Evolutionary conservation across 2,797 vertebrate species (phyloP).

Genomic region (Valencia hispanica): DNA sequence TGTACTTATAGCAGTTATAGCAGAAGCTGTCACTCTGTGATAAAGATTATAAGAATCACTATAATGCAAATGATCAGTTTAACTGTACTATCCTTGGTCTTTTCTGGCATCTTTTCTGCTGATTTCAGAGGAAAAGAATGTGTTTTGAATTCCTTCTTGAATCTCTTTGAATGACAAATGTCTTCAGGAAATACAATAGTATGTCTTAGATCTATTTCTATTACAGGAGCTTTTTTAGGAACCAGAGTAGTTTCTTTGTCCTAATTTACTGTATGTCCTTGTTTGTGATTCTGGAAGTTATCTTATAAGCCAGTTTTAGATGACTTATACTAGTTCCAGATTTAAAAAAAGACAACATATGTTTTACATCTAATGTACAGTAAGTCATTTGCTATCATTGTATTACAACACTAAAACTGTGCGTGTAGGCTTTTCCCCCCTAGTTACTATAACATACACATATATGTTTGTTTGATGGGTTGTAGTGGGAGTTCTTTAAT

Average conservation of each 20-base stretch:
- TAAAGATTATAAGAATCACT: background rate
- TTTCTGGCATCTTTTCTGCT: conserved; percentile 8
- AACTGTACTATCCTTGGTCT: background rate
- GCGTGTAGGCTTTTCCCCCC: background rate
- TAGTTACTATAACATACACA: background rate
- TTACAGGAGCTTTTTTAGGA: background rate
- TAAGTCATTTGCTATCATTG: too few species aligned
- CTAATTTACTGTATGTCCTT: background rate
- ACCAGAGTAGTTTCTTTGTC: background rate
- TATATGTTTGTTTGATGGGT: background rate
- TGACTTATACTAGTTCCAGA: too few species aligned
- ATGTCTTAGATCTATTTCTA: background rate
- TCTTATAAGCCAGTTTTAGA: too few species aligned
- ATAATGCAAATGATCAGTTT: background rate
- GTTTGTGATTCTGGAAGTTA: background rate
- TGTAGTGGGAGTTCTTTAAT: too few species aligned
- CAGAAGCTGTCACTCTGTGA: conserved; percentile 19
- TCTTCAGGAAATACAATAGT: background rate
- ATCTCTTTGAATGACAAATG: background rate
- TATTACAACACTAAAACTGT: background rate
- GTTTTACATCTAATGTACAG: background rate
- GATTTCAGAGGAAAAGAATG: background rate
- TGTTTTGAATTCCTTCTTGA: background rate
- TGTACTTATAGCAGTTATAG: conserved; percentile 13
- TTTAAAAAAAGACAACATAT: background rate